Conservation (phyloP, 1,140 invertebrate species). For the Vanessa tameamea region DNA sequence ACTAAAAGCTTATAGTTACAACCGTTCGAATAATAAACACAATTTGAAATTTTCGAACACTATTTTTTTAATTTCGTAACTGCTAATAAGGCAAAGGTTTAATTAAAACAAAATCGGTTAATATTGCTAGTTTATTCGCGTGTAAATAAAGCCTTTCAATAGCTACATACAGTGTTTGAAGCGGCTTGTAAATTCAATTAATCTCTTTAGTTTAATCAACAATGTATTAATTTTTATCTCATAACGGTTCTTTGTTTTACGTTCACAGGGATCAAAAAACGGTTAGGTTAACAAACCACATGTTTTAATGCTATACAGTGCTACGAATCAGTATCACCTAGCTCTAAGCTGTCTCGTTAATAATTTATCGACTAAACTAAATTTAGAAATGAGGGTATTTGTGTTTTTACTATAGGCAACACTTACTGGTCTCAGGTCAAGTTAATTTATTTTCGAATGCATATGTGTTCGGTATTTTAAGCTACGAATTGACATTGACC, state of each 20-base stretch:
- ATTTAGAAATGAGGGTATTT: neutral
- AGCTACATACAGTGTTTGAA: neutral
- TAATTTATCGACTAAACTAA: neutral
- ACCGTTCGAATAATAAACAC: no score
- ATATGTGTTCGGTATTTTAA: no score
- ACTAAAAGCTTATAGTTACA: no score
- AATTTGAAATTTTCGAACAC: no score
- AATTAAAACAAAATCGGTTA: neutral
- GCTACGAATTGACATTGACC: no score
- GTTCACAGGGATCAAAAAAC: conserved; percentile 42
- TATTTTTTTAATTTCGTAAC: no score
- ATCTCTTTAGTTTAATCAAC: conserved; percentile 46
- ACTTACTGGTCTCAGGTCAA: no score
- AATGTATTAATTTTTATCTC: conserved; percentile 45
- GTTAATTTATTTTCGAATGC: no score
- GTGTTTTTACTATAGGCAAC: neutral
- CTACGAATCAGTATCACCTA: neutral
- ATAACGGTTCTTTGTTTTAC: conserved; percentile 49
- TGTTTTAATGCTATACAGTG: neutral
- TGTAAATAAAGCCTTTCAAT: conserved; percentile 4
- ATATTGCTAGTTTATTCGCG: neutral
- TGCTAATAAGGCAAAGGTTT: no score
- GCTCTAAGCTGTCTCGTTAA: neutral
- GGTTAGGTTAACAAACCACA: neutral
- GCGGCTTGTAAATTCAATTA: conserved; percentile 36